Evolutionary conservation across 2,888 invertebrate species (phyloP), one percentile per base, ranked within the genome.

Genomic region (Ischnus inquisitorius): DNA sequence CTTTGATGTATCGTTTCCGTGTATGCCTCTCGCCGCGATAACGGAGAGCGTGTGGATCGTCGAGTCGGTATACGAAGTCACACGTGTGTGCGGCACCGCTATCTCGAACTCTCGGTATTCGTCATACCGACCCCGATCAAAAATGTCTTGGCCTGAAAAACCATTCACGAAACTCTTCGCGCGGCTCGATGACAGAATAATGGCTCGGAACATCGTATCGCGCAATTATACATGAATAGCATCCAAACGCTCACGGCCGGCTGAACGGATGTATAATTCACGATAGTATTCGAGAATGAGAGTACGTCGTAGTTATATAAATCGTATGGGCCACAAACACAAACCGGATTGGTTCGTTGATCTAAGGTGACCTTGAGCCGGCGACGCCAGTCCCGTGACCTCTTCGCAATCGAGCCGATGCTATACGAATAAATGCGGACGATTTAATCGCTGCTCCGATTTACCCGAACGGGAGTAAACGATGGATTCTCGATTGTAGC

Each of bases 281-380:
- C n/a, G 57, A 57, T 25, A 19, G 19, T 48, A 46, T 6, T 14
- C 1, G n/a, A 28, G 25, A 8, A 34, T 22, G 39, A 28, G 46
- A 43, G 28, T 28, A 71, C 64, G 60, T 43, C 51, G 43, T 57
- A 57, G 76, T 77, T 82, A 78, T 51, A 74, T 78, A 78, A 82
- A 82, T 43, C 22, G 60, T 60, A 14, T 28, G 43, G 51, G 34
- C 34, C 51, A 54, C 68, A 43, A 68, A 68, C 68, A 64, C 68
- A 68, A 43, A 65, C 48, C 69, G 64, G 62, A 83, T 76, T 79
- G 79, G 79, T 80, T 83, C 76, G 79, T 72, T 80, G 83, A 83
- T 80, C 79, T 67, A 67, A 39, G 67, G 62, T 83, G 83, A 83
- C 83, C 83, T 83, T 83, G 76, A 76, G 67, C 28, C 34, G 46